Conservation (phyloP, 2,888 invertebrate species). For the Ormyrus labotus region DNA sequence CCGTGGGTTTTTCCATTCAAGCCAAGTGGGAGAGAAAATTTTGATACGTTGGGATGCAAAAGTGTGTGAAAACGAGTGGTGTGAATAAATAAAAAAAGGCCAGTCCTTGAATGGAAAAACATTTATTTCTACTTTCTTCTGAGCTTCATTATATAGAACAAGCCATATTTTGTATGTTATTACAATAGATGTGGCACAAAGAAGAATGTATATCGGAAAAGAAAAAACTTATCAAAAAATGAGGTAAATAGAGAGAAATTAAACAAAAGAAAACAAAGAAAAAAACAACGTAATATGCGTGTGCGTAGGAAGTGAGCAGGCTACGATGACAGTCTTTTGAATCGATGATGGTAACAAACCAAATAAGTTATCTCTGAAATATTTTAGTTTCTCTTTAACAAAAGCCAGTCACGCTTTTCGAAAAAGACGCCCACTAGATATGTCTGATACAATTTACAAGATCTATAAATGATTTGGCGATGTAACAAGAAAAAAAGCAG, state of each 20-base stretch:
- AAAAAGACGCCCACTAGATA: conserved; percentile 27
- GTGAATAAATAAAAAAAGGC: conserved; percentile 73
- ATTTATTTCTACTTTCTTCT: conserved; percentile 73
- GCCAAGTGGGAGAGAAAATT: conserved; percentile 73
- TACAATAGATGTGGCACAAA: conserved; percentile 59
- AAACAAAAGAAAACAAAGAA: conserved; percentile 34
- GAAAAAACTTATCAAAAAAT: conserved; percentile 20
- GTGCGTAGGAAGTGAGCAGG: conserved; percentile 15
- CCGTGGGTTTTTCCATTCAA: conserved; percentile 74
- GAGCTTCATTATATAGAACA: conserved; percentile 61
- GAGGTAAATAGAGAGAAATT: conserved; percentile 15
- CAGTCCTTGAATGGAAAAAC: conserved; percentile 75
- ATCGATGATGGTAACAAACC: not conserved
- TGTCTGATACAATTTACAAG: conserved; percentile 33
- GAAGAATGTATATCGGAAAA: conserved; percentile 23
- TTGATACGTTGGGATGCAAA: conserved; percentile 66
- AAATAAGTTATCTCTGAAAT: conserved; percentile 6
- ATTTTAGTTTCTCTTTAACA: not conserved
- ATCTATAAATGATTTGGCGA: too few species aligned
- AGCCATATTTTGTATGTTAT: conserved; percentile 56
- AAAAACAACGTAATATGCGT: conserved; percentile 38
- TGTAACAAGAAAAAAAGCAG: too few species aligned
- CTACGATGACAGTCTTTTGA: conserved; percentile 32
- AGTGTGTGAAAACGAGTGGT: conserved; percentile 64
- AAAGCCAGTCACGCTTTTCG: too few species aligned